Evolutionary conservation across 2,888 invertebrate species (phyloP).

Genomic region (Drosophila basisetae): DNA sequence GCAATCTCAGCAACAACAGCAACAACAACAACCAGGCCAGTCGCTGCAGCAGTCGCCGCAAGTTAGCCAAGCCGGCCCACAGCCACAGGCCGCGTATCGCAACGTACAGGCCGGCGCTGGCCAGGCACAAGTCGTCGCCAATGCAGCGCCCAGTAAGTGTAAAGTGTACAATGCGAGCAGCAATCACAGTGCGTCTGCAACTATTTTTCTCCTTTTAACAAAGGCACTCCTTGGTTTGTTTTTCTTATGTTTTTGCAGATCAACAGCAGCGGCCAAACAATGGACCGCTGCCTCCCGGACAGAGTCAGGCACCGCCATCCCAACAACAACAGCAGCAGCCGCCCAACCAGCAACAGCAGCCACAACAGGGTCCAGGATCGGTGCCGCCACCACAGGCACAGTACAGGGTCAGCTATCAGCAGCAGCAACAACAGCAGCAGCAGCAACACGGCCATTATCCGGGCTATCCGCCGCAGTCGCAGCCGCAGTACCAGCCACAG

Average conservation of each 20-base stretch:
- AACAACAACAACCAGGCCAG: constrained; percentile 52
- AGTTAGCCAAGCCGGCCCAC: constrained; percentile 42
- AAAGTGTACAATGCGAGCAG: constrained; percentile 38
- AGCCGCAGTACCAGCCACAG: constrained; percentile 87
- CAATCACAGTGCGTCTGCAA: neutral
- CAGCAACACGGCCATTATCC: constrained; percentile 86
- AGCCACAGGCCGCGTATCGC: constrained; percentile 67
- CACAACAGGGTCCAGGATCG: constrained; percentile 86
- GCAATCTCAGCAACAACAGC: constrained; percentile 74
- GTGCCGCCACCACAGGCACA: constrained; percentile 87
- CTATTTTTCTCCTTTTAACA: neutral
- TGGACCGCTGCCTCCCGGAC: constrained; percentile 78
- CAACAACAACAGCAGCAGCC: constrained; percentile 84
- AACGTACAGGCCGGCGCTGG: constrained; percentile 64
- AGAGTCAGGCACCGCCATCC: constrained; percentile 68
- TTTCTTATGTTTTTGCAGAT: constrained; percentile 57
- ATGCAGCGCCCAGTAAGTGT: constrained; percentile 75
- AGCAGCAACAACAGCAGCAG: constrained; percentile 85
- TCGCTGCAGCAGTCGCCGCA: constrained; percentile 43
- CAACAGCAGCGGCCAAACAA: constrained; percentile 87
- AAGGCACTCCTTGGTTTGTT: neutral
- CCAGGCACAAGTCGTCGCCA: constrained; percentile 66
- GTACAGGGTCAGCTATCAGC: constrained; percentile 86
- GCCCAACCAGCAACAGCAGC: constrained; percentile 81
- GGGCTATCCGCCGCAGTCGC: constrained; percentile 86